Base-by-base conservation (phyloP, 1,140 invertebrate species). In the Penaeus japonicus region DNA sequence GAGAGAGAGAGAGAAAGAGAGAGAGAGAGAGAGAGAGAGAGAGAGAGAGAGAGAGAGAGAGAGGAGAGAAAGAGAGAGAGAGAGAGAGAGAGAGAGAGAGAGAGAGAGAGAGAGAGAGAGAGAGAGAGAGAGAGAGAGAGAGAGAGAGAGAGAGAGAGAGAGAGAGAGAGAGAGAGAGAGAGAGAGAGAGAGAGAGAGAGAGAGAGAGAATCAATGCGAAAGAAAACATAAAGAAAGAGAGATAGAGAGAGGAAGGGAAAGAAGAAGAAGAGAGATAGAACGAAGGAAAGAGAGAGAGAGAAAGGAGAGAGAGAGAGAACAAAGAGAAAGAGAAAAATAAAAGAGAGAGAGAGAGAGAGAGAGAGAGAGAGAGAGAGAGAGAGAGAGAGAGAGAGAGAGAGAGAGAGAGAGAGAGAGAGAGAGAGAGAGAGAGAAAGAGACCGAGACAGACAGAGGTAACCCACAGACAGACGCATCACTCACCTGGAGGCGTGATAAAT, bases 401-500 rank as follows among this genome's bases (percentile, higher is more conserved):
- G 7, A 7, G 7, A 7, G 7, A 39, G 35, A 7, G 7, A 7
- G 7, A 39, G 2, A 4, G 7, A 39, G 7, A 39, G 7, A 39
- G 7, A 39, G 7, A 39, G 7, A 39, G 7, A 39, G 7, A 39
- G 3, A 39, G 35, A 39, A 2, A 39, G 7, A 2, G 3, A 2
- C 2, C 2, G 35, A 39, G 3, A 7, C 35, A 39, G 3, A 39
- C 35, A 39, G 3, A 4, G 35, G 2, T 7, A 2, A 39, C 35
- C 35, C 35, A 39, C 35, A 39, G 35, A 39, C 35, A 39, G 7
- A 7, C 35, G 7, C 12, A 78, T 32, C 20, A 81, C 84, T 89
- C 77, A 89, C 89, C 89, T 85, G 89, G 89, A n/a, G 84, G 89
- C 24, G 84, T 86, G 30, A 89, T 89, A 65, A 89, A 89, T 62